A percentile compares a stretch with the other conserved stretches of the same genome.
Evolutionary conservation across 2,797 vertebrate species (phyloP).

Genomic region (Gymnocypris eckloni): DNA sequence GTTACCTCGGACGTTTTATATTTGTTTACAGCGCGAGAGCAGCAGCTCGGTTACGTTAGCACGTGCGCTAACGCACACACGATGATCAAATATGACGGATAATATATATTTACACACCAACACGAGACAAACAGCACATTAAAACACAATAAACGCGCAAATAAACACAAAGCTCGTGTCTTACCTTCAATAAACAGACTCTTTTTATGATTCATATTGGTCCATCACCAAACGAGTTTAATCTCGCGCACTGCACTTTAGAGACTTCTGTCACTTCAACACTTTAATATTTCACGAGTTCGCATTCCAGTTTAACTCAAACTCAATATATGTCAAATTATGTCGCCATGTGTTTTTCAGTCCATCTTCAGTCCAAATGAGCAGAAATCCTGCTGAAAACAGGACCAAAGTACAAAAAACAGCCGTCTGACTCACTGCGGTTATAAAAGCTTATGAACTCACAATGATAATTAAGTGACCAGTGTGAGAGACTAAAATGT

Average conservation of each 20-base stretch:
- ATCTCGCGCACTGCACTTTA: conserved; percentile 3
- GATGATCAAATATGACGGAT: background rate
- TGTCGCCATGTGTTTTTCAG: conserved; percentile 5
- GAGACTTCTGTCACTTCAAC: background rate
- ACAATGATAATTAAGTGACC: background rate
- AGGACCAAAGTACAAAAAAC: background rate
- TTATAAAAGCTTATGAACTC: background rate
- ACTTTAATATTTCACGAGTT: background rate
- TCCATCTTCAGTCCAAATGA: conserved; percentile 9
- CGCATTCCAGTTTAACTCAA: background rate
- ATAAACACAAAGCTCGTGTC: conserved; percentile 5
- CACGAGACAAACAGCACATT: background rate
- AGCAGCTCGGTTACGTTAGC: conserved; percentile 11
- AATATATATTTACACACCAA: background rate
- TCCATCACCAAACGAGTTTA: conserved; percentile 27
- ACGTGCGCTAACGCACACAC: background rate
- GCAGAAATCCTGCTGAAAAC: background rate
- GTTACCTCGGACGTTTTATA: too few species aligned
- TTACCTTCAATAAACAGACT: conserved; percentile 80
- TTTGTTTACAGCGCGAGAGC: background rate
- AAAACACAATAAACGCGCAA: background rate
- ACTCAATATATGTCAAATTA: background rate
- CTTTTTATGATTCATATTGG: conserved; percentile 73
- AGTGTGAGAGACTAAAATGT: background rate
- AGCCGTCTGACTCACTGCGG: background rate